Conservation (phyloP, 2,113 vertebrate species). For the Parus major region DNA sequence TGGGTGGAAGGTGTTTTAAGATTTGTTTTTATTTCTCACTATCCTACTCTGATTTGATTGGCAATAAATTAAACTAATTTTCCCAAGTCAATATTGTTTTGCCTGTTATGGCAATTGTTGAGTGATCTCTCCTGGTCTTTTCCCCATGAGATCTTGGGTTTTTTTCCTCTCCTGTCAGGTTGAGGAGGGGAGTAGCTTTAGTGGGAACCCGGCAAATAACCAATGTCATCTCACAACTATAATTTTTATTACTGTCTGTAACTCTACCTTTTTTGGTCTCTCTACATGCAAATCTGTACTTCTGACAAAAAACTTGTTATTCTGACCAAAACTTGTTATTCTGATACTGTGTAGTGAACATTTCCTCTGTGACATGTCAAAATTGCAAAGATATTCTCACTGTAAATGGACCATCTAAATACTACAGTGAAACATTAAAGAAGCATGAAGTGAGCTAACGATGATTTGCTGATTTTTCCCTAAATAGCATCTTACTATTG, state of each 20-base stretch:
- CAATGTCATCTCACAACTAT: neutral
- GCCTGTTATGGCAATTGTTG: rapidly evolving
- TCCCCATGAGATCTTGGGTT: rapidly evolving
- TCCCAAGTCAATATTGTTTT: neutral
- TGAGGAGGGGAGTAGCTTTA: neutral
- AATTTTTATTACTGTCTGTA: neutral
- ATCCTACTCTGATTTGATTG: neutral
- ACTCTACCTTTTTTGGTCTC: neutral
- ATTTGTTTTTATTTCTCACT: neutral
- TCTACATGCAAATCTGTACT: neutral
- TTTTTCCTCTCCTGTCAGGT: neutral
- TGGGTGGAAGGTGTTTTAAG: neutral
- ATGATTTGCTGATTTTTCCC: neutral
- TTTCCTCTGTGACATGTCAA: neutral
- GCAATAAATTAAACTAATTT: neutral
- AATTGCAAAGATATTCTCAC: neutral
- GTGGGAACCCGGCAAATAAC: rapidly evolving
- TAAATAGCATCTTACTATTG: neutral
- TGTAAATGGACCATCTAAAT: neutral
- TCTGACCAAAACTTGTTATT: neutral
- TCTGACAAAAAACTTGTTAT: neutral
- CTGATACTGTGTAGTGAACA: rapidly evolving
- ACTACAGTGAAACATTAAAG: neutral
- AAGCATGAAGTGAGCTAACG: neutral
- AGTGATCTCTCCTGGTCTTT: neutral